These are phyloP conservation scores for Rhynchonycteris naso DNA, from an alignment of 2,797 vertebrate species.

Conservation along the genomic window DNA sequence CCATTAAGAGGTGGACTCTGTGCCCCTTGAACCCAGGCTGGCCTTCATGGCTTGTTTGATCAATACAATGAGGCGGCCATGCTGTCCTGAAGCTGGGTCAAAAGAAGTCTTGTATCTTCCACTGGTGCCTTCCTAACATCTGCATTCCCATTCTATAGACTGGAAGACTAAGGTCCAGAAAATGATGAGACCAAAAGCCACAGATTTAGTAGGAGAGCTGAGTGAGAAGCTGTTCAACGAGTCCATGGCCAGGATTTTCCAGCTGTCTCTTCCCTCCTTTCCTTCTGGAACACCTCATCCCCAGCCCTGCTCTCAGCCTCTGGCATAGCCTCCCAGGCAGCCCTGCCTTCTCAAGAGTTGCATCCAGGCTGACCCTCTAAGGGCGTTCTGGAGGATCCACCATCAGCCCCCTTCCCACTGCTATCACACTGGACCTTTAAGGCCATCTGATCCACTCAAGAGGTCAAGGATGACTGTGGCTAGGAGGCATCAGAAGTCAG, in stretches of 20 bases:
- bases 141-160: background rate
- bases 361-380: accelerated
- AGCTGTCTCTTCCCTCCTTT: background rate
- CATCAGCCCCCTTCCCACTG: background rate
- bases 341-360: background rate
- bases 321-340: background rate
- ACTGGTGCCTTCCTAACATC: background rate
- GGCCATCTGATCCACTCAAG: background rate
- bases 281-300: background rate
- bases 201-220: background rate
- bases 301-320: background rate
- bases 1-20: background rate
- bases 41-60: background rate
- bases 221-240: background rate
- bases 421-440: background rate
- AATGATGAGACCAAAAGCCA: background rate
- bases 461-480: accelerated
- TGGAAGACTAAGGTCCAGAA: background rate
- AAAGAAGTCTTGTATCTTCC: background rate
- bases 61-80: background rate
- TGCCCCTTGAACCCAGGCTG: background rate
- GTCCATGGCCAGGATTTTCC: background rate
- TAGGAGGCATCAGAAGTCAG: background rate
- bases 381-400: too few relatives aligned
- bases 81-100: background rate